Base-by-base conservation (phyloP, 2,113 vertebrate species). In the Peromyscus maniculatus region DNA sequence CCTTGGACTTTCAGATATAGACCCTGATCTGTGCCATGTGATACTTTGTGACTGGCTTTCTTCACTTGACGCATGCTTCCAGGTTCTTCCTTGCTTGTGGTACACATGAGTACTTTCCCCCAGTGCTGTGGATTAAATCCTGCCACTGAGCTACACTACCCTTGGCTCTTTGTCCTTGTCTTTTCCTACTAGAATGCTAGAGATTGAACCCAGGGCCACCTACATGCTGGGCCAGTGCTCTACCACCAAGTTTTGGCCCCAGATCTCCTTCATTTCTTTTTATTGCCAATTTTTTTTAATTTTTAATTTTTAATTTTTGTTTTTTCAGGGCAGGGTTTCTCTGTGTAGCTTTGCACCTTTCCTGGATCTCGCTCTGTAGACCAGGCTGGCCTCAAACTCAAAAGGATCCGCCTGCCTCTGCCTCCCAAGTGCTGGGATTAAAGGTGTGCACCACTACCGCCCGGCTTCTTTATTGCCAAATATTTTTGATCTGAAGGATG, bases 11-110 rank as follows among this genome's bases (percentile, higher is more conserved):
- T 7, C 19, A 4, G 3, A 36, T 7, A 26, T 26, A 67, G 59
- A 66, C 8, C 62, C 33, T 2, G 7, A 0, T 15, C 16, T 12
- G 19, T 0, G 19, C 0, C 26, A 13, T 21, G 15, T 31, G 55
- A 36, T 57, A 26, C 21, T 74, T 36, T 21, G 39, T 57, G 52
- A 82, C 69, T 52, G 66, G 21, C 12, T 57, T 39, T 75, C 75
- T 91, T 64, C 5, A 4, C 12, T n/a, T 67, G 4, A 28, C 5
- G 0, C 33, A 7, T 21, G 0, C 62, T 64, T 46, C 12, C 43
- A n/a, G 55, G 11, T 11, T 77, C 17, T 7, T 49, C 11, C 7
- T 1, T 46, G 10, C 52, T 52, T 75, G 21, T 4, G 52, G 33
- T 19, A 7, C 9, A 0, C 17, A 13, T 80, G n/a, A 78, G 19